Base-by-base conservation (phyloP, 2,797 vertebrate genomes). In the Valencia hispanica region DNA sequence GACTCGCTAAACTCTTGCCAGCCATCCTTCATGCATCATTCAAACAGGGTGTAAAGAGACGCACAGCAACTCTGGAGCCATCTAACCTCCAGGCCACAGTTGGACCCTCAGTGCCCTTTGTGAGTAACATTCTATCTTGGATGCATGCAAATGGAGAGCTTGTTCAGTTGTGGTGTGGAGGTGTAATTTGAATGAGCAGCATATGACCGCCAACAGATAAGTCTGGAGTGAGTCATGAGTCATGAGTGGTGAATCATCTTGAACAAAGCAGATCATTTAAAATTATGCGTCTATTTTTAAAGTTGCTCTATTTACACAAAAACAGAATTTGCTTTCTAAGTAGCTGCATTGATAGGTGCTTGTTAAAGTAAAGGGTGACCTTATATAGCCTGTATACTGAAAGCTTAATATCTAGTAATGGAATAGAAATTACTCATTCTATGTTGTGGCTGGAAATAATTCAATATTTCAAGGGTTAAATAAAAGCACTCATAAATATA, bases 1-100 rank as follows among this genome's bases (percentile, higher is more conserved):
- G 75, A 80, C 79, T 34, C 43, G 74, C 79, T 77, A 41, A 87
- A 79, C 75, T 84, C 39, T 75, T 89, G 78, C 79, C 72, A 74
- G 80, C 76, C 34, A 51, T 70, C 76, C 55, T 68, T 73, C 81
- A 91, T 93, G 84, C 91, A 93, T 94, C 91, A 94, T 94, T 92
- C 89, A 94, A 91, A 88, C 84, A 81, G 74, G 74, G 61, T 68
- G 57, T 81, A 85, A 89, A 86, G 79, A 82, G 84, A 85, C 91
- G 82, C 84, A 88, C 87, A 88, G 88, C 88, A 88, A 80, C 87
- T 87, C 81, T 80, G 74, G 65, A 86, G 80, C 81, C 57, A 22
- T 71, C 74, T 85, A 84, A 92, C 90, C 87, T 91, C 90, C 22
- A 66, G 79, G 81, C 87, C 85, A 79, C 88, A 85, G 75, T 80